These are phyloP conservation scores for Aix galericulata DNA, from an alignment of 2,113 vertebrate species.

Conservation along the genomic window DNA sequence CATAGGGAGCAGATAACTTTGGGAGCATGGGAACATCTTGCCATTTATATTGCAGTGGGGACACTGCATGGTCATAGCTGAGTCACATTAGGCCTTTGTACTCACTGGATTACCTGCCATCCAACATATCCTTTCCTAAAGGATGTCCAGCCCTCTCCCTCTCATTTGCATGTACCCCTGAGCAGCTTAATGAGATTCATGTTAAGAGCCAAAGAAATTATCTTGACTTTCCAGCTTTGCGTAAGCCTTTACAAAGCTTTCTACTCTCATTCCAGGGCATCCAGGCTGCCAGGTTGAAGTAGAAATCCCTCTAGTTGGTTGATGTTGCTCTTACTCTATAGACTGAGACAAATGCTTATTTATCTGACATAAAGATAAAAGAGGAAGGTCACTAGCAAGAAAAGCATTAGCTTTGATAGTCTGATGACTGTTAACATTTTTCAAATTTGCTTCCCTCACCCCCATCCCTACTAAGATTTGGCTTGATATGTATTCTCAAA, in stretches of 20 bases:
- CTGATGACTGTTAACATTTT: neutral
- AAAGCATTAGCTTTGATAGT: neutral
- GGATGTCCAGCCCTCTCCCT: neutral
- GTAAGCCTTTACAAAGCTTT: neutral
- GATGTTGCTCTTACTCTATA: neutral
- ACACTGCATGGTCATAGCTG: neutral
- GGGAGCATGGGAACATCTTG: neutral
- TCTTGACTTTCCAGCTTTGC: neutral
- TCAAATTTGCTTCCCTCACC: neutral
- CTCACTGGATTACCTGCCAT: neutral
- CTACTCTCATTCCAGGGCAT: neutral
- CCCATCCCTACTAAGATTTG: neutral
- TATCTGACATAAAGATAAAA: neutral
- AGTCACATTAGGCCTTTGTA: neutral
- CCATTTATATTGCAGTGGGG: neutral
- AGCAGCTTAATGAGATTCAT: neutral
- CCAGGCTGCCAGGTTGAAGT: neutral
- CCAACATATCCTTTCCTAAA: neutral
- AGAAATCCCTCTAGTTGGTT: neutral
- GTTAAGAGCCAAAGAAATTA: neutral
- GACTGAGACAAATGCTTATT: neutral
- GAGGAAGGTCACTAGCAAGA: accelerated
- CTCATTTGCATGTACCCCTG: neutral
- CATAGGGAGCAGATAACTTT: neutral
- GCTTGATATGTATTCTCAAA: neutral